Evolutionary conservation across 2,888 invertebrate genomes (phyloP), one percentile per base, ranked within the genome.

Genomic region (Chymomyza procnemis): DNA sequence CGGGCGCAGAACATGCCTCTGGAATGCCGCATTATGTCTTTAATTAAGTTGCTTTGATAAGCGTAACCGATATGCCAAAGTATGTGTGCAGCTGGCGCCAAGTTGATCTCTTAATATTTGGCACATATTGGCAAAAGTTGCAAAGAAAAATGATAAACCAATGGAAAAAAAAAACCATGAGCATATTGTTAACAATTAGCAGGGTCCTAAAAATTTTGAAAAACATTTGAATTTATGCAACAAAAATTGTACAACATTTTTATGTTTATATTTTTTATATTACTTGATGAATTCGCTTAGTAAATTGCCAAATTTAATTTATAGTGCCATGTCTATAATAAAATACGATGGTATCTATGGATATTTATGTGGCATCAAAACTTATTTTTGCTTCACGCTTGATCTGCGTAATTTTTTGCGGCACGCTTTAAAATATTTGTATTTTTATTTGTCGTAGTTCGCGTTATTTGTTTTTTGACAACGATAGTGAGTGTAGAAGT

Each of bases 31-130:
- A 26, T 54, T 61, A 59, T 64, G 67, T 52, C 63, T 72, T 67
- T 73, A 67, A 64, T 68, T 71, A 64, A 46, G 18, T 64, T 69
- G 69, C 69, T 65, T 57, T 67, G 71, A 69, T 67, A 69, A 64
- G 66, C 67, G 55, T 63, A 34, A 18, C 52, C 30, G 57, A 73
- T 58, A 58, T 19, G 50, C 18, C 16, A 2, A 50, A 50, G 16
- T 50, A n/a, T 50, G 16, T 50, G 50, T 18, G 34, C 3, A 41
- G 9, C 12, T 8, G 34, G 34, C 41, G 60, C 48, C 48, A 60
- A 47, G 14, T 47, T 47, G 19, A 1, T 59, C 58, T 34, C 16
- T 4, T 8, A 46, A 34, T 19, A 48, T 47, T 41, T n/a, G 59
- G 46, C 18, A 12, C 21, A 61, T 55, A 30, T 22, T 26, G 55